Evolutionary conservation across 1,140 invertebrate genomes (phyloP), one percentile per base, ranked within the genome.

Genomic region (Drosophila biarmipes): DNA sequence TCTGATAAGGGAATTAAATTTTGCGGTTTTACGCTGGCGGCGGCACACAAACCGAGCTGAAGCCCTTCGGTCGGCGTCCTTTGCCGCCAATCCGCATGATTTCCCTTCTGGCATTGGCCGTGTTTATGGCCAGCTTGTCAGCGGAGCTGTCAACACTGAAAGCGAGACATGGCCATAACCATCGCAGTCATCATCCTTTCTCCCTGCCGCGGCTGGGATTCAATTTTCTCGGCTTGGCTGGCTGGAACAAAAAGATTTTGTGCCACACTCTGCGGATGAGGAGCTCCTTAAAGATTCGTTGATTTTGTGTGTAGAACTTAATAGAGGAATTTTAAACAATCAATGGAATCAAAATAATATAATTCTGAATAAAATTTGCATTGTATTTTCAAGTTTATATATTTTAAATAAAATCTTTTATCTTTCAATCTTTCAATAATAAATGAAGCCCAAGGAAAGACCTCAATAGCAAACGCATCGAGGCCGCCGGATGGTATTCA

Each of bases 1-100:
- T 85, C 85, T 91, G 90, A 91, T 91, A 91, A 91, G 90, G 80
- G 90, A 91, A 91, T 91, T 91, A 91, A 86, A 91, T 91, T 91
- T 90, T 91, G 90, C 73, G 90, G 87, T 91, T 84, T 91, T 90
- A 82, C 79, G 87, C 84, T 68, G 82, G 27, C 78, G 74, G 68
- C 74, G 59, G 45, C 67, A 46, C 38, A 71, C 63, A 68, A 43
- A 49, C 42, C 59, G 56, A 49, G 45, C 42, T 42, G 52, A 21
- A 42, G 37, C 29, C 54, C 45, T 66, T 63, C 43, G 7, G 24
- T 15, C 14, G n/a, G 24, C 19, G 11, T 42, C 52, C 35, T 37
- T 24, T n/a, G 14, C 56, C 11, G 49, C 21, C 59, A 31, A 27
- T 68, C 29, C n/a, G 24, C 61, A 42, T 24, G 61, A 42, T 49